These are phyloP conservation scores for Galerucella calmariensis DNA, from an alignment of 2,888 invertebrate species.

Conservation along the genomic window DNA sequence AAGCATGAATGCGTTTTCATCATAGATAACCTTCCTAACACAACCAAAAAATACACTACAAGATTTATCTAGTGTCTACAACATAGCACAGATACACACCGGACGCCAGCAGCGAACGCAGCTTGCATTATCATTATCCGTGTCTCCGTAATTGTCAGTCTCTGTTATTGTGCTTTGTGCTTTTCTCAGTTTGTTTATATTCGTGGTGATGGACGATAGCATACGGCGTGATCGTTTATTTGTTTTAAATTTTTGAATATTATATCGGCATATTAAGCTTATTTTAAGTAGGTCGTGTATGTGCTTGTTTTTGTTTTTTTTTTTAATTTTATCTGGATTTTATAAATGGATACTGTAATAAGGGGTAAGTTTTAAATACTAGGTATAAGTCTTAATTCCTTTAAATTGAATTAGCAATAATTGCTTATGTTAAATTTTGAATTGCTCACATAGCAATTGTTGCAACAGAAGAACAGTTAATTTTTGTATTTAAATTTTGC, in stretches of 20 bases:
- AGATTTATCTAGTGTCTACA: no score
- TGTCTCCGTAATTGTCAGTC: no score
- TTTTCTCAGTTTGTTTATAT: conserved; percentile 13
- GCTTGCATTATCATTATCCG: no score
- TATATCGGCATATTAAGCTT: not conserved
- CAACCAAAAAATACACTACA: no score
- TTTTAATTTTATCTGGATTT: conserved; percentile 11
- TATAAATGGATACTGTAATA: conserved; percentile 4
- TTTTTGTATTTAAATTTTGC: no score
- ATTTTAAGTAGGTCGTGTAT: not conserved
- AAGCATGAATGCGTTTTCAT: no score
- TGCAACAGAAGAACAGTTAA: no score
- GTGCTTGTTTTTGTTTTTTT: conserved; percentile 9
- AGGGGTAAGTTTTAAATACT: conserved; percentile 3
- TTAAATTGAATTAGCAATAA: not conserved
- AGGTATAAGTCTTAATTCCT: not conserved
- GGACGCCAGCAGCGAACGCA: no score
- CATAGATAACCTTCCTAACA: no score
- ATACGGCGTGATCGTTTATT: not conserved
- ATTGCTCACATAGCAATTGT: no score
- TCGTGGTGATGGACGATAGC: not conserved
- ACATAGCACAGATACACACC: no score
- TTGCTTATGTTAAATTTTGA: no score
- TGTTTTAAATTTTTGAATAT: conserved; percentile 7
- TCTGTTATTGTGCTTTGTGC: not conserved